Base-by-base conservation (phyloP, 2,888 invertebrate species). In the Craniophora ligustri region DNA sequence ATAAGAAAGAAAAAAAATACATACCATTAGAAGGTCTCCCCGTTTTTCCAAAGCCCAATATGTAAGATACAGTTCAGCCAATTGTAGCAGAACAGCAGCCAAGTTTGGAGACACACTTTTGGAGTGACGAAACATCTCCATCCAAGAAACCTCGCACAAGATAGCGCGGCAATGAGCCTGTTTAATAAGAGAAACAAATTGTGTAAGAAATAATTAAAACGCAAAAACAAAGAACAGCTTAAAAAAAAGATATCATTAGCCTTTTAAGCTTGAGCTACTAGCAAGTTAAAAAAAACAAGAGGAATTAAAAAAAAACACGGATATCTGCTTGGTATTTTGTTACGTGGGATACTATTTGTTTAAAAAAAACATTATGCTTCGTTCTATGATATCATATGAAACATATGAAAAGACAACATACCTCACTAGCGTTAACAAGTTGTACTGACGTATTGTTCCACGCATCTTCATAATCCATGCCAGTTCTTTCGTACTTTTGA, bases 381-480 rank as follows among this genome's bases (percentile, higher is more conserved):
- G n/a, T n/a, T n/a, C n/a, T n/a, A n/a, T n/a, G n/a, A n/a, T n/a
- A n/a, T n/a, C n/a, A n/a, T n/a, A n/a, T n/a, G n/a, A n/a, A n/a
- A n/a, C n/a, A n/a, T n/a, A n/a, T n/a, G n/a, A n/a, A n/a, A n/a
- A n/a, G n/a, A 10, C 3, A 4, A 38, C n/a, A 21, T 90, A 97
- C 97, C 92, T 97, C 97, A 30, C 98, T 97, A 11, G 98, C 97
- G 63, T 95, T 95, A 0, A 96, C 95, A 6, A 98, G 90, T 81
- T 97, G 96, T 45, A 98, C 96, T 0, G 98, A 97, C 5, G 96
- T 95, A 66, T 95, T 87, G 83, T 98, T 98, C 95, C 98, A 98
- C 0, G 98, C 97, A 63, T 97, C 96, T 83, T 98, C 97, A 7
- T 94, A 94, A 5, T 94, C 88, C 53, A 94, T 80, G 2, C 98